Conservation (phyloP, 2,797 vertebrate species). For the Hemibagrus guttatus region DNA sequence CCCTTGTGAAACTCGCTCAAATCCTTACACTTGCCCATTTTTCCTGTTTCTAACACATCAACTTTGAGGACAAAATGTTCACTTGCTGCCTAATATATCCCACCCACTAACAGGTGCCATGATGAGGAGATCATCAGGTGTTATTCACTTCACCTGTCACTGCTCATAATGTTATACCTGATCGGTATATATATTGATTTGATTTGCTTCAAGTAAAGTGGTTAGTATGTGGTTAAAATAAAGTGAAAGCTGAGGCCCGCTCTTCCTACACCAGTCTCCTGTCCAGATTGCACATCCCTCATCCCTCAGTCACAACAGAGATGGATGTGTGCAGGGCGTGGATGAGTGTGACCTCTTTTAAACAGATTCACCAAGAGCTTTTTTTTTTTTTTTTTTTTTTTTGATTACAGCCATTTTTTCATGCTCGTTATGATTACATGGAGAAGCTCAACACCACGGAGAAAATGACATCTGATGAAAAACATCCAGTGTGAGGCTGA, state of each 20-base stretch:
- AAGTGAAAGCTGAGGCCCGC: neutral
- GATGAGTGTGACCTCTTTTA: constrained; percentile 33
- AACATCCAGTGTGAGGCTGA: neutral
- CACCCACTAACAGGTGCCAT: no score
- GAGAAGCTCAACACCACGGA: neutral
- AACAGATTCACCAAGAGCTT: constrained; percentile 40
- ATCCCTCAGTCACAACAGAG: constrained; percentile 4
- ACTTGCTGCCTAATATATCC: no score
- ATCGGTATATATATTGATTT: no score
- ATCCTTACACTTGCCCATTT: no score
- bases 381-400: neutral
- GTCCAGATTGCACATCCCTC: neutral
- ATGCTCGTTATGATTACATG: neutral
- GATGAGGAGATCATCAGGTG: no score
- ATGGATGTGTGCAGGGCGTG: constrained; percentile 21
- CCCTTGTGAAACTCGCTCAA: no score
- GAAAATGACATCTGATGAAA: neutral
- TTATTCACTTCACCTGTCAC: no score
- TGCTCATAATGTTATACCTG: no score
- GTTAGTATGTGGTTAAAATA: neutral
- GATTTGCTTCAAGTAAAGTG: neutral
- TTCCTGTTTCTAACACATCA: no score
- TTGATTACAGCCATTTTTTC: neutral
- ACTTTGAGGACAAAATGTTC: no score
- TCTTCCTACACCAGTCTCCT: neutral